A percentile compares a stretch with the other conserved stretches of the same genome.
Evolutionary conservation across 2,113 vertebrate genomes (phyloP).

Genomic region (Ceuthmochares aereus): DNA sequence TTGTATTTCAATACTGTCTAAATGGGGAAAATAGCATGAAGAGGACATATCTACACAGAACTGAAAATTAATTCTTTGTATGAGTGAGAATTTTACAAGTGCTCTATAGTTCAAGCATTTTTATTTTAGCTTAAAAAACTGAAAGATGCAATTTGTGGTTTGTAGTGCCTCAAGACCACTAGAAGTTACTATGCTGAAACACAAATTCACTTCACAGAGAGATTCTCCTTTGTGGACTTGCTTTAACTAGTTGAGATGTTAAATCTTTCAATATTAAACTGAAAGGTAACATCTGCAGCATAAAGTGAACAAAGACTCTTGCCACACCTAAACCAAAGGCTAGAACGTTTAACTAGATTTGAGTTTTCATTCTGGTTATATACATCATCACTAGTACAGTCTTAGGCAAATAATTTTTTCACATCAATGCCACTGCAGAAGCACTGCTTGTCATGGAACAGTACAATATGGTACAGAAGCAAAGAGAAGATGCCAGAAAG

Average conservation of each 20-base stretch:
- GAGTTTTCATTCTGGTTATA: not conserved
- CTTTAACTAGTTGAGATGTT: not conserved
- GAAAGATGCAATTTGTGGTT: not conserved
- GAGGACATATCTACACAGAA: not conserved
- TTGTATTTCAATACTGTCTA: not conserved
- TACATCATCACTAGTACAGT: not conserved
- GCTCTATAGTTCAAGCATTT: not conserved
- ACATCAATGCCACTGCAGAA: not conserved
- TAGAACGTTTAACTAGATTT: not conserved
- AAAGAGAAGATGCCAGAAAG: not conserved
- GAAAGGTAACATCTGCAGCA: not conserved
- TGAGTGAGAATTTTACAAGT: not conserved
- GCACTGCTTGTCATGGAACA: not conserved
- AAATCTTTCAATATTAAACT: not conserved
- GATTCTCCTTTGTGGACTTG: not conserved
- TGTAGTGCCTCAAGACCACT: not conserved
- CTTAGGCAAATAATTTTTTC: not conserved
- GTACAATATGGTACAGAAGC: not conserved
- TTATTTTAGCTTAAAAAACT: not conserved
- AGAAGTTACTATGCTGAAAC: not conserved
- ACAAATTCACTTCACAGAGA: not conserved
- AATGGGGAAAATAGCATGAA: not conserved
- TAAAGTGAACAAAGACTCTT: not conserved
- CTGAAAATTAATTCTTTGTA: not conserved
- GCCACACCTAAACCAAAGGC: not conserved